These are phyloP conservation scores for Cosmopolites sordidus DNA, from an alignment of 2,888 invertebrate genomes.

Conservation along the genomic window DNA sequence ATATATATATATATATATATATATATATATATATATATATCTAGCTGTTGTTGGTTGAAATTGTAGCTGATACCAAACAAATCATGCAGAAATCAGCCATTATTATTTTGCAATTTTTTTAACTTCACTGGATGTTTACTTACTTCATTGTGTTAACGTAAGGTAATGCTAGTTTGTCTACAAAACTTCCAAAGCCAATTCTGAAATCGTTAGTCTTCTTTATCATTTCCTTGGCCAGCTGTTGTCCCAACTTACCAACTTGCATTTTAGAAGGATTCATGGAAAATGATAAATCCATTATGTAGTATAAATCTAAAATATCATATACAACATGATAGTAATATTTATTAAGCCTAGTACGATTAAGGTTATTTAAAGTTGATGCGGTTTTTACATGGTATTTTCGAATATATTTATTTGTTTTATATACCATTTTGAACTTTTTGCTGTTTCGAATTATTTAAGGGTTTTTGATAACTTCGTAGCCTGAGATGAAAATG, in stretches of 20 bases:
- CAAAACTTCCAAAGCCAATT: conserved; percentile 64
- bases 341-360: background rate
- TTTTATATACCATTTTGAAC: too few species aligned
- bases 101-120: background rate
- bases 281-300: conserved; percentile 72
- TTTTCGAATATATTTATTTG: too few species aligned
- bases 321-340: background rate
- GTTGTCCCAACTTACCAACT: conserved; percentile 50
- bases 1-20: too few species aligned
- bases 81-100: too few species aligned
- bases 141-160: conserved; percentile 52
- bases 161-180: conserved; percentile 65
- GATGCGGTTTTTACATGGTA: too few species aligned
- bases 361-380: background rate
- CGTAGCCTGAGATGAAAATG: too few species aligned
- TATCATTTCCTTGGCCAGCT: conserved; percentile 54
- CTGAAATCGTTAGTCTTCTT: conserved; percentile 60
- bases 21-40: too few species aligned
- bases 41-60: too few species aligned
- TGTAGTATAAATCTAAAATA: conserved; percentile 68
- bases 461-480: too few species aligned
- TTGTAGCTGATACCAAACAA: too few species aligned
- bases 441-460: too few species aligned
- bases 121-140: conserved; percentile 40
- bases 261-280: conserved; percentile 60